Percentiles rank a stretch among this genome's conserved stretches.
phyloP scores from a whole-genome alignment of 2,113 vertebrate genomes.

The Pseudonaja textilis region DNA sequence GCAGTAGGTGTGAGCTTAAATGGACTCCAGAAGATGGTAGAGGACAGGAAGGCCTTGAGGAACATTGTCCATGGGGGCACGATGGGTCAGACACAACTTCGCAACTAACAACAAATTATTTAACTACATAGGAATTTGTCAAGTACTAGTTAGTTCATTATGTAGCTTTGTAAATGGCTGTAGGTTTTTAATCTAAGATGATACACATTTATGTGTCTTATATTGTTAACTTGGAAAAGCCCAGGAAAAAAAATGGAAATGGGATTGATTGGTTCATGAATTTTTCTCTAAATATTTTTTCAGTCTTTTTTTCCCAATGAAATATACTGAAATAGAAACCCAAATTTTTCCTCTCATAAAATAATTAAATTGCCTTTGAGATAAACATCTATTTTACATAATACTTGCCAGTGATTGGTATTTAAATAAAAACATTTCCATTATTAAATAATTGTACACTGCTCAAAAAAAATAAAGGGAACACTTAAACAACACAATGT shows the following conservation, averaged over 20 bases:
- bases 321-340: not conserved
- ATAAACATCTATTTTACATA: not conserved
- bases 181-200: not conserved
- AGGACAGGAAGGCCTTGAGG: no score
- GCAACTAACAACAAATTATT: no score
- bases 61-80: no score
- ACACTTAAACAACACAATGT: no score
- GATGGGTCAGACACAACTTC: no score
- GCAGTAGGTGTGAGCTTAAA: no score
- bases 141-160: not conserved
- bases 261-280: not conserved
- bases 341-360: not conserved
- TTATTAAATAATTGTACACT: not conserved
- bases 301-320: not conserved
- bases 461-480: no score
- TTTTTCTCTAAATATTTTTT: not conserved
- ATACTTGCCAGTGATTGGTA: not conserved
- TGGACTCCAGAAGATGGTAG: no score
- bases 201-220: not conserved
- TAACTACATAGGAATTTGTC: not conserved
- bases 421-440: not conserved
- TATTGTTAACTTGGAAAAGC: not conserved
- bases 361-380: not conserved
- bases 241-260: not conserved
- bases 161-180: not conserved